Conservation (phyloP, 2,888 invertebrate species). For the Marronus borbonicus region DNA sequence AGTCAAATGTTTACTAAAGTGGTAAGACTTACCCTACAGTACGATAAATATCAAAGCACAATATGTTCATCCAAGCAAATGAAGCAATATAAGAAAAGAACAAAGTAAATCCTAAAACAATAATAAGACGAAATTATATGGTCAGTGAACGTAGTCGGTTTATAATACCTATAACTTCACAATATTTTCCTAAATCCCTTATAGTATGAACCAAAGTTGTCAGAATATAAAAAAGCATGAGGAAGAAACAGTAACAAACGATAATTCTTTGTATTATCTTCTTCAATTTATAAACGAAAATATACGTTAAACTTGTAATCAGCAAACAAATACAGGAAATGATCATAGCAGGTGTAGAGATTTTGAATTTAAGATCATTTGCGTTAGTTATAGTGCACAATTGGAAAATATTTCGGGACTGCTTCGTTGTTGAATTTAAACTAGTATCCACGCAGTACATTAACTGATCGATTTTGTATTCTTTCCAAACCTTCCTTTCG, state of each 20-base stretch:
- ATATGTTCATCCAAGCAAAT: slow-evolving; percentile 85
- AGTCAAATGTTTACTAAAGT: neutral
- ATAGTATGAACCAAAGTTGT: slow-evolving; percentile 14
- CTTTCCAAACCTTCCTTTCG: slow-evolving; percentile 44
- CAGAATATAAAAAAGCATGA: slow-evolving; percentile 30
- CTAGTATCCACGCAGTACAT: slow-evolving; percentile 48
- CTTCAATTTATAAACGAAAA: slow-evolving; percentile 37
- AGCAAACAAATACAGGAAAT: slow-evolving; percentile 42
- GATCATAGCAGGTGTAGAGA: slow-evolving; percentile 14
- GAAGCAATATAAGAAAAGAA: slow-evolving; percentile 81
- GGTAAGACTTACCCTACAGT: slow-evolving; percentile 80
- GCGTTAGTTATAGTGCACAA: slow-evolving; percentile 26
- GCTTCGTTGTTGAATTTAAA: neutral
- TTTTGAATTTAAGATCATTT: slow-evolving; percentile 37
- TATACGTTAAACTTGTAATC: slow-evolving; percentile 37
- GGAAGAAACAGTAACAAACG: slow-evolving; percentile 46
- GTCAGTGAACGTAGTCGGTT: neutral
- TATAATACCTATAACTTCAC: slow-evolving; percentile 34
- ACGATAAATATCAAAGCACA: slow-evolving; percentile 88
- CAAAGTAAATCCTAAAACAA: slow-evolving; percentile 77
- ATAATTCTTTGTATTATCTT: slow-evolving; percentile 44
- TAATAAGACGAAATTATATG: neutral
- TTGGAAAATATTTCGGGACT: slow-evolving; percentile 1
- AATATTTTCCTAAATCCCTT: slow-evolving; percentile 33
- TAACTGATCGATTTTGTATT: slow-evolving; percentile 39